These are phyloP conservation scores for Suncus etruscus DNA, from an alignment of 2,113 vertebrate species.

Conservation along the genomic window DNA sequence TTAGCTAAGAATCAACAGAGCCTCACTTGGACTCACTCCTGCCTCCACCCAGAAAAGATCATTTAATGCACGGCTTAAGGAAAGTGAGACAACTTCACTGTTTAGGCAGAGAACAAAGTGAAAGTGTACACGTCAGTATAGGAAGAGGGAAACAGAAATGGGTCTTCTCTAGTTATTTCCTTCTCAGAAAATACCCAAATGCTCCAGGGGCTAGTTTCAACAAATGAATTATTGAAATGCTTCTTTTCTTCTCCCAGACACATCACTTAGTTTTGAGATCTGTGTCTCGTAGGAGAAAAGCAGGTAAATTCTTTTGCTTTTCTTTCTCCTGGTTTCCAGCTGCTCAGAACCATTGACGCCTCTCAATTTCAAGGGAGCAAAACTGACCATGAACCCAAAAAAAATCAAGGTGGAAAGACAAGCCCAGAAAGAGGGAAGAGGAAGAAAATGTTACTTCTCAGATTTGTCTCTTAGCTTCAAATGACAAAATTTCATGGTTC, in stretches of 20 bases:
- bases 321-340: slow-evolving; percentile 12
- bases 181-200: slow-evolving; percentile 31
- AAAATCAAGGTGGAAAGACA: not conserved
- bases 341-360: not conserved
- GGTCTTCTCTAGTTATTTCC: not conserved
- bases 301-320: not conserved
- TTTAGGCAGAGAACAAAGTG: not conserved
- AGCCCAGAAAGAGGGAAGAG: not conserved
- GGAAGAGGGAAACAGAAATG: not conserved
- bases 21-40: too few species aligned
- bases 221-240: slow-evolving; percentile 31
- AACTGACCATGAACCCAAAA: slow-evolving; percentile 4
- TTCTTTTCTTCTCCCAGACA: not conserved
- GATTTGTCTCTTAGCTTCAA: not conserved
- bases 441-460: not conserved
- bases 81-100: not conserved
- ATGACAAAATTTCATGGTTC: not conserved
- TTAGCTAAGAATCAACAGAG: too few species aligned
- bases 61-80: not conserved
- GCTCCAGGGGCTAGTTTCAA: slow-evolving; percentile 20
- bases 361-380: not conserved
- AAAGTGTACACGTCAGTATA: not conserved
- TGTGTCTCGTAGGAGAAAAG: not conserved
- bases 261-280: not conserved
- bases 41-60: not conserved